Evolutionary conservation across 2,888 invertebrate genomes (phyloP), one percentile per base, ranked within the genome.

Genomic region (Pseudococcus viburni): DNA sequence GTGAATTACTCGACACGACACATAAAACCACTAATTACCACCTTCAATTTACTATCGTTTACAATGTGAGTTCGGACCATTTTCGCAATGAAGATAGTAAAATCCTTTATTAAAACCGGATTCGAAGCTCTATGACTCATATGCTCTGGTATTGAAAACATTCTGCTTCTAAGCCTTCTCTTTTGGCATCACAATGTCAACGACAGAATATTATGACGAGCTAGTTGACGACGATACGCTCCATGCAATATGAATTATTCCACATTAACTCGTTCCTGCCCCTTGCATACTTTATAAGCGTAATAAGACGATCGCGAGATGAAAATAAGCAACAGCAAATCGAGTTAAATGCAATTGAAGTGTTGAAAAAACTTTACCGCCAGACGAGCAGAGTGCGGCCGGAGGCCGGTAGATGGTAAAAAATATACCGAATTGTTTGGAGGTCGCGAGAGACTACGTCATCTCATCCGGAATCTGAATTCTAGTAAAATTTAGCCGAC

Each of bases 331-430:
- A 17, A 26, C 68, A 33, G 77, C 39, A 77, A 77, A 77, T 17
- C 12, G 80, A 83, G 46, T 83, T 83, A 83, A 83, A 83, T 5
- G 80, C 12, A 83, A 83, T 83, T 83, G n/a, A 83, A 77, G 39
- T 42, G 80, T 83, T 46, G 46, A 17, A 46, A 83, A 83, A 83
- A 83, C 42, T 80, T 8, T 9, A 80, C 22, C 11, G 46, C 19
- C 80, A 83, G 80, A 83, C 80, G 19, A 83, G 19, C 11, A 3
- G 19, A 83, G 19, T 9, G 11, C 11, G 80, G 22, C 64, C 64
- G 64, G 64, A 9, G 80, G 22, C 64, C 64, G 64, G 64, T 12
- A 64, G 19, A 64, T 64, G 64, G 6, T 22, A 59, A 59, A 59
- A 83, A 83, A 83, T 26, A 46, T 19, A n/a, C 19, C 4, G 46